Evolutionary conservation across 2,113 vertebrate genomes (phyloP).

Genomic region (Ammospiza caudacuta): DNA sequence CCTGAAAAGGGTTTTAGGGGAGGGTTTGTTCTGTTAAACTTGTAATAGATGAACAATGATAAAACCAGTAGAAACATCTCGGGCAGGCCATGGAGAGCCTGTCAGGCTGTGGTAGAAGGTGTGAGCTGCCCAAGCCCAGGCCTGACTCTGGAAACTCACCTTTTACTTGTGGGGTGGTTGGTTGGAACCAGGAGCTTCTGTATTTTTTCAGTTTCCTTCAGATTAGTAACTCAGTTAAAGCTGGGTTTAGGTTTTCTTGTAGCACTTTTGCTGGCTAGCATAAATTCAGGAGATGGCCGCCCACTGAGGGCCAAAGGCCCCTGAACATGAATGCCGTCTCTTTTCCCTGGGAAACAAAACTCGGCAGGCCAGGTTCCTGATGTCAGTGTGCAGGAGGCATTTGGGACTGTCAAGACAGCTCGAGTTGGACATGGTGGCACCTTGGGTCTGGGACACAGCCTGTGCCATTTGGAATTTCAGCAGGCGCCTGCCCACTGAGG

Average conservation of each 20-base stretch:
- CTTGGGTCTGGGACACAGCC: too few relatives aligned
- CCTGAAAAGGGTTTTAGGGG: not conserved
- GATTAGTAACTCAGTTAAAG: not conserved
- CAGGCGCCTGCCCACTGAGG: too few relatives aligned
- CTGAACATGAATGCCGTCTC: too few relatives aligned
- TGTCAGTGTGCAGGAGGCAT: too few relatives aligned
- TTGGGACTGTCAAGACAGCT: too few relatives aligned
- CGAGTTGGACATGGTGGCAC: too few relatives aligned
- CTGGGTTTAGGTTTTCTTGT: not conserved
- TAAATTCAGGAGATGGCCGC: not conserved
- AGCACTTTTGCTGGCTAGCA: not conserved
- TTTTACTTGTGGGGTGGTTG: not conserved
- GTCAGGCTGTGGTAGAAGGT: not conserved
- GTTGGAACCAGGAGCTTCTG: not conserved
- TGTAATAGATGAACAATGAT: not conserved
- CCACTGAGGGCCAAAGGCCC: too few relatives aligned
- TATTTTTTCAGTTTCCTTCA: not conserved
- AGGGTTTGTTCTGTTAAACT: not conserved
- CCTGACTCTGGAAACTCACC: not conserved
- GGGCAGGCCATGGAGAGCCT: rapidly evolving
- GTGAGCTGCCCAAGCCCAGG: not conserved
- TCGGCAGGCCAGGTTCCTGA: too few relatives aligned
- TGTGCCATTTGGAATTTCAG: too few relatives aligned
- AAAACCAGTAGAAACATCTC: not conserved
- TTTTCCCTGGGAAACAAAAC: too few relatives aligned